Evolutionary conservation across 2,113 vertebrate species (phyloP).

Genomic region (Brachypodius melanocephalos): DNA sequence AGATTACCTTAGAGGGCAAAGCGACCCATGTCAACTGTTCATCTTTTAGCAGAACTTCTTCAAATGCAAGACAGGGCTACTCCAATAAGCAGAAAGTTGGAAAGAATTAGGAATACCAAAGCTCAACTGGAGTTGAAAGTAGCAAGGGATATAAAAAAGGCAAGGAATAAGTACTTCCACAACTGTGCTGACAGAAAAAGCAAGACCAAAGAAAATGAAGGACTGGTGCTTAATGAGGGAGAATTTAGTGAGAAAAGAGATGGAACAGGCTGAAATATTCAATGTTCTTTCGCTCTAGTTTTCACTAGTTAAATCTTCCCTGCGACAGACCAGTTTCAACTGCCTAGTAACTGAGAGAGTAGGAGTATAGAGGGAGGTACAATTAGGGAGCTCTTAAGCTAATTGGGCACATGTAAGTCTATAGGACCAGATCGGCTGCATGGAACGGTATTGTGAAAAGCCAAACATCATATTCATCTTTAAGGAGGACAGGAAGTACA

Average conservation of each 20-base stretch:
- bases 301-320: background rate
- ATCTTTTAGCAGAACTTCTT: background rate
- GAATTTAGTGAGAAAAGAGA: background rate
- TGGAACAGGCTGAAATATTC: background rate
- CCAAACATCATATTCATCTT: background rate
- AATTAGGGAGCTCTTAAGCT: background rate
- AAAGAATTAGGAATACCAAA: background rate
- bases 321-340: background rate
- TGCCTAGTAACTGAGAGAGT: background rate
- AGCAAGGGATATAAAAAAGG: background rate
- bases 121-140: background rate
- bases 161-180: background rate
- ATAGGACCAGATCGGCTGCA: background rate
- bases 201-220: background rate
- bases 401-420: background rate
- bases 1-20: background rate
- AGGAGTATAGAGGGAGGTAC: background rate
- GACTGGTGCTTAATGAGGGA: background rate
- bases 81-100: background rate
- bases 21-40: background rate
- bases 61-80: background rate
- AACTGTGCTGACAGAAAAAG: background rate
- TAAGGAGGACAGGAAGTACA: background rate
- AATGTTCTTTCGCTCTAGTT: background rate
- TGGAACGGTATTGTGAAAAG: background rate